These are phyloP conservation scores for Naso thynnoides DNA, from an alignment of 2,797 vertebrate genomes.

Conservation along the genomic window DNA sequence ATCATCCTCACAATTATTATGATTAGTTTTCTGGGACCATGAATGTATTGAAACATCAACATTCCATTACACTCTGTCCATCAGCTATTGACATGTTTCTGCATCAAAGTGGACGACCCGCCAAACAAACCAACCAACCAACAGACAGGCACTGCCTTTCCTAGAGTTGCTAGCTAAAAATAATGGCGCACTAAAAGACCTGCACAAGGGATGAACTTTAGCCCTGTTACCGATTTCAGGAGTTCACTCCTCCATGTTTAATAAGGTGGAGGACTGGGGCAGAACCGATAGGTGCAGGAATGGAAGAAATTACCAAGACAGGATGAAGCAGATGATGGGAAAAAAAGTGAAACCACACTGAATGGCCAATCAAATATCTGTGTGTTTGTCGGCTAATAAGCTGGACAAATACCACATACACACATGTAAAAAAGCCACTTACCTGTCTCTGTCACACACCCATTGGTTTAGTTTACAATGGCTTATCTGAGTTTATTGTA, in stretches of 20 bases:
- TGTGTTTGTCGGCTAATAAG: slow-evolving; percentile 49
- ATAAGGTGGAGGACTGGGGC: neutral
- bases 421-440: slow-evolving; percentile 32
- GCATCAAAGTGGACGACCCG: neutral
- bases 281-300: neutral
- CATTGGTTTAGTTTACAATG: slow-evolving; percentile 61
- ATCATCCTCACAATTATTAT: neutral
- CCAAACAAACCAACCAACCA: too few relatives aligned
- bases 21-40: neutral
- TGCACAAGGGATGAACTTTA: slow-evolving; percentile 8
- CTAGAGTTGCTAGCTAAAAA: neutral
- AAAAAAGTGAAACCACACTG: slow-evolving; percentile 11
- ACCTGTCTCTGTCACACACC: slow-evolving; percentile 20
- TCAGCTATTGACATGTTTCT: slow-evolving; percentile 6
- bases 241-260: neutral
- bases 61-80: neutral
- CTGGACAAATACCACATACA: slow-evolving; percentile 59
- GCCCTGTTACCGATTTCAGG: neutral
- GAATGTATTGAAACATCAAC: too few relatives aligned
- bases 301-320: slow-evolving; percentile 20
- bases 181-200: neutral
- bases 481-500: slow-evolving; percentile 68
- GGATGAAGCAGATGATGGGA: slow-evolving; percentile 25
- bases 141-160: neutral
- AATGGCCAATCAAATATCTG: slow-evolving; percentile 18